Conservation (phyloP, 1,140 invertebrate species). For the Eueides isabella region DNA sequence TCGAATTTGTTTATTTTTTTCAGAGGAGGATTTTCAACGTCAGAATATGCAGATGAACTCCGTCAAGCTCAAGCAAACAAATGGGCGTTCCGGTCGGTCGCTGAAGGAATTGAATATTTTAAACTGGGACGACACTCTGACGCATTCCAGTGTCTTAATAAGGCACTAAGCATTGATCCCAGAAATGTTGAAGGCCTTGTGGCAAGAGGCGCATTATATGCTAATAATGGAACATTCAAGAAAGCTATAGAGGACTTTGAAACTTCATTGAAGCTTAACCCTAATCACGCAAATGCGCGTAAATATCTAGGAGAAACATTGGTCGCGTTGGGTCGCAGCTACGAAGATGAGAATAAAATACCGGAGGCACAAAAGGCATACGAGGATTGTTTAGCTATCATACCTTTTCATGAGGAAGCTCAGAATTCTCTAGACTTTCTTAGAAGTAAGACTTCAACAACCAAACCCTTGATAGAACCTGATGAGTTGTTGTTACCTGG, state of each 20-base stretch:
- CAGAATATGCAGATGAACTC: conserved; percentile 92
- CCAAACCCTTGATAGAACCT: conserved; percentile 84
- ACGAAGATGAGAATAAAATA: conserved; percentile 92
- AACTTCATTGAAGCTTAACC: conserved; percentile 93
- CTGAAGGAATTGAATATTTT: conserved; percentile 96
- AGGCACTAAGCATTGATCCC: conserved; percentile 95
- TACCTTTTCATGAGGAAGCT: conserved; percentile 93
- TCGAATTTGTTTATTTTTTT: conserved; percentile 42
- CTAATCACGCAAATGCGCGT: conserved; percentile 95
- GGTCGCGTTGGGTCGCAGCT: conserved; percentile 91
- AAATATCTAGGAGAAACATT: conserved; percentile 97
- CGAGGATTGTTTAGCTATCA: conserved; percentile 90
- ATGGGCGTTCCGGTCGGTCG: conserved; percentile 95
- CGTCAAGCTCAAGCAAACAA: conserved; percentile 94
- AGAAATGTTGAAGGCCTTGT: conserved; percentile 97
- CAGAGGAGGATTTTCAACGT: conserved; percentile 89
- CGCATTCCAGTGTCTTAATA: conserved; percentile 97
- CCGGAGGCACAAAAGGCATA: conserved; percentile 93
- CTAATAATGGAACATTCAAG: conserved; percentile 95
- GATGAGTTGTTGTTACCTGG: conserved; percentile 83
- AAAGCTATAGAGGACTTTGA: conserved; percentile 98
- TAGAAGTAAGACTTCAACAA: conserved; percentile 84
- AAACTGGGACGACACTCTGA: conserved; percentile 94
- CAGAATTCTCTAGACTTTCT: conserved; percentile 90
- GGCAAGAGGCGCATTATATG: conserved; percentile 95